Base-by-base conservation (phyloP, 2,888 invertebrate genomes). In the Apotomis turbidana region DNA sequence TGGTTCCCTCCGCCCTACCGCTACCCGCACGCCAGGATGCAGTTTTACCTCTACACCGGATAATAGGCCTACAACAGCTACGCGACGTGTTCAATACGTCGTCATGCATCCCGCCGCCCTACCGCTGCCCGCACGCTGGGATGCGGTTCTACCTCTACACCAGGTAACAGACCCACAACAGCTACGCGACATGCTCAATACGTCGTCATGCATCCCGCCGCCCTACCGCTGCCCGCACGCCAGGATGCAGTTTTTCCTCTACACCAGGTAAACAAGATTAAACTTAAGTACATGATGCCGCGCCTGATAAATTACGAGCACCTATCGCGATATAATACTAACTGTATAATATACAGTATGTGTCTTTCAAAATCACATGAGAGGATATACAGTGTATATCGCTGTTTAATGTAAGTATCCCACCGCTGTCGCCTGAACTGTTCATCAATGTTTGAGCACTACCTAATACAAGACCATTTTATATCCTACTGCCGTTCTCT, bases 61-160 rank as follows among this genome's bases (percentile, higher is more conserved):
- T 41, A 41, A 41, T 91, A 75, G 94, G 91, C 75, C 90, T 94
- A 0, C 94, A 95, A 80, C 94, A 94, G 49, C 90, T 95, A 51
- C 92, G 92, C 74, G 96, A 97, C 79, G 93, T 97, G 5, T 96
- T 96, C 84, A 96, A 97, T 81, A 97, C 96, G 4, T 95, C 95
- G 41, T 97, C 97, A 5, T 97, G 97, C 82, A 95, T 97, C 69
- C 96, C 95, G 71, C 96, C 96, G 59, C 97, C 97, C 0, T 97
- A 95, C 84, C 94, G 94, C 68, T 97, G 97, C 87, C 97, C 97
- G 10, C 97, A 97, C 88, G 96, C 96, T 0, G 95, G 95, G 83
- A 97, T 97, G 85, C 95, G 97, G 80, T 97, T 97, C 87, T 97
- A 94, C 88, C 88, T 97, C 8, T 97, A 97, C 80, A 97, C 97